Evolutionary conservation across 2,113 vertebrate genomes (phyloP), one percentile per base, ranked within the genome.

Genomic region (Apaloderma vittatum): DNA sequence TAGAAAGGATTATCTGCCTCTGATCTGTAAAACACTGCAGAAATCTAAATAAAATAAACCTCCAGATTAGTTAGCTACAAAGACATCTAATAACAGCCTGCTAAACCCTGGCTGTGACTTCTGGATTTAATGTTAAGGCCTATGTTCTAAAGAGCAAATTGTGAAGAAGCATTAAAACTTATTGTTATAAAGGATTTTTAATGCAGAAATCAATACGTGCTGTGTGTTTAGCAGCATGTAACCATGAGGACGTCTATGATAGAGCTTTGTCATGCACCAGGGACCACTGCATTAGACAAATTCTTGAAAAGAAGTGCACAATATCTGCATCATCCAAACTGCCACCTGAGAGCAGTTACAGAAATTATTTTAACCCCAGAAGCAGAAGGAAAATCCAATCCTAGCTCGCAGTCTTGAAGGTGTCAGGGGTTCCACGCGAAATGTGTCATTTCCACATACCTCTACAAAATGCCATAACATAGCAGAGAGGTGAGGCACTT

Each of bases 1-100:
- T 94, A 96, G 94, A 93, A 96, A 87, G 76, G 78, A 94, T 92
- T 91, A 94, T 62, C 70, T 88, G 71, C 67, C 79, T 91, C 80
- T 95, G 84, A 96, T 93, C 86, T 93, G 86, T 78, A 97, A 85
- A 89, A 83, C 79, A 89, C 43, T 0, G 2, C 43, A 83, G 76
- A 97, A 94, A 81, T 58, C 78, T 93, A 94, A 96, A 96, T 76
- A 88, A 97, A 97, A 86, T 77, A 86, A 91, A 92, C 79, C 68
- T 93, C 66, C 92, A 82, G 82, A 95, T 97, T 93, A 97, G 75
- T 70, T 67, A 63, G 88, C 73, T 86, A 88, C 88, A 88, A 94
- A 94, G 89, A 86, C 80, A 81, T 73, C 63, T 84, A 91, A 72
- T 78, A 93, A 92, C 65, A 95, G 80, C n/a, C 80, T 91, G 62